A percentile compares a stretch with the other conserved stretches of the same genome.
Evolutionary conservation across 2,888 invertebrate species (phyloP).

Genomic region (Chrysina gloriosa): DNA sequence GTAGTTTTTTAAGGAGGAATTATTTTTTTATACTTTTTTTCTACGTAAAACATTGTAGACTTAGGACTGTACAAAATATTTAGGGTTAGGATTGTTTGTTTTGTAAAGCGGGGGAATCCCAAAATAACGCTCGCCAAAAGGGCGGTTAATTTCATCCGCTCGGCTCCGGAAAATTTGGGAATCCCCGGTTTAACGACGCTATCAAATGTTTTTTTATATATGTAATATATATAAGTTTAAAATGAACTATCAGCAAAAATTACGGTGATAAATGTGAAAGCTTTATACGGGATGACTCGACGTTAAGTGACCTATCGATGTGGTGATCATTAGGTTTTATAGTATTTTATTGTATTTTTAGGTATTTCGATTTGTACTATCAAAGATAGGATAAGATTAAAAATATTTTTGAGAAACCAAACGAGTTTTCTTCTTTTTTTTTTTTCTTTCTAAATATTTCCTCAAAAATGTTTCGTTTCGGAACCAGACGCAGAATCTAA

Average conservation of each 20-base stretch:
- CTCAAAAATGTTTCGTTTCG: background rate
- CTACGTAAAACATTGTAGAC: background rate
- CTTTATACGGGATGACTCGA: slow-evolving; percentile 41
- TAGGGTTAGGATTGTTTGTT: background rate
- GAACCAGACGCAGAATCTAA: too few species aligned
- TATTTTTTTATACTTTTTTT: background rate
- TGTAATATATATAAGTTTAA: background rate
- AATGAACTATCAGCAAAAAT: slow-evolving; percentile 23
- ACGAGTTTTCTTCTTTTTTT: background rate
- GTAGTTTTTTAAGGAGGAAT: background rate
- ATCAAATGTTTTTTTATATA: background rate
- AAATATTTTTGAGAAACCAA: background rate
- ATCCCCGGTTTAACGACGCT: too few species aligned
- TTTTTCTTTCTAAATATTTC: background rate
- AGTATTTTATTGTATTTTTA: background rate
- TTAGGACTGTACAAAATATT: slow-evolving; percentile 17
- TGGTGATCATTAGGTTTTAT: slow-evolving; percentile 8
- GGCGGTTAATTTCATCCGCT: too few species aligned
- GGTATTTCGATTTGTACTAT: background rate
- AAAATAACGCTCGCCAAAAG: too few species aligned
- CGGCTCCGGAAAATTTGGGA: too few species aligned
- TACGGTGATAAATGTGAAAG: slow-evolving; percentile 45
- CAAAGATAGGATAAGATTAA: too few species aligned
- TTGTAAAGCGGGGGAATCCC: background rate
- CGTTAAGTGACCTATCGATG: slow-evolving; percentile 12